A percentile compares a stretch with the other conserved stretches of the same genome.
Conservation (phyloP, 2,888 invertebrate species). For the Lacanobia wlatinum region DNA sequence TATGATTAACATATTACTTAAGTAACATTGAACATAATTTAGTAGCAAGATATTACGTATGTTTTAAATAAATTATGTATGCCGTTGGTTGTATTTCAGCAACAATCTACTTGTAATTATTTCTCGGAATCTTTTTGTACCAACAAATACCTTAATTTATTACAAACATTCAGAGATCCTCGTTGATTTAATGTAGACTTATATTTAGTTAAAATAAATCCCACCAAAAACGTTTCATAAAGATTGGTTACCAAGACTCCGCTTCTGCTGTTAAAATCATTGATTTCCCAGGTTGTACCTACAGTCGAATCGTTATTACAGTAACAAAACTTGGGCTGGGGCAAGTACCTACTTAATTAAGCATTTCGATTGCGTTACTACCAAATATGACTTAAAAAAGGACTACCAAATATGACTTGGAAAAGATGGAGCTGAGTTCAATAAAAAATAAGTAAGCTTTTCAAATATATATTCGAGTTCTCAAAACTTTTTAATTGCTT, state of each 20-base stretch:
- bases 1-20: background rate
- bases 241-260: too few species aligned
- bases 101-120: constrained; percentile 1
- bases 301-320: too few species aligned
- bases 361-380: too few species aligned
- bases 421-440: background rate
- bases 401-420: background rate
- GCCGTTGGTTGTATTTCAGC: background rate
- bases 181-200: constrained; percentile 6
- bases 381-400: background rate
- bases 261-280: too few species aligned
- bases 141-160: constrained; percentile 9
- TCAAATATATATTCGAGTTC: background rate
- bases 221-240: too few species aligned
- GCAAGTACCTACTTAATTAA: too few species aligned
- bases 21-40: background rate
- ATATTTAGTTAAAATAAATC: background rate
- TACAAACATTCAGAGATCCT: constrained; percentile 1
- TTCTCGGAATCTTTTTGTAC: constrained; percentile 8
- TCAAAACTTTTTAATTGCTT: constrained; percentile 18
- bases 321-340: too few species aligned
- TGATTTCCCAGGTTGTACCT: too few species aligned
- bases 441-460: background rate
- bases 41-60: constrained; percentile 2
- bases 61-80: background rate